A percentile compares a stretch with the other conserved stretches of the same genome.
Conservation (phyloP, 2,888 invertebrate species). For the Apodemia mormo region DNA sequence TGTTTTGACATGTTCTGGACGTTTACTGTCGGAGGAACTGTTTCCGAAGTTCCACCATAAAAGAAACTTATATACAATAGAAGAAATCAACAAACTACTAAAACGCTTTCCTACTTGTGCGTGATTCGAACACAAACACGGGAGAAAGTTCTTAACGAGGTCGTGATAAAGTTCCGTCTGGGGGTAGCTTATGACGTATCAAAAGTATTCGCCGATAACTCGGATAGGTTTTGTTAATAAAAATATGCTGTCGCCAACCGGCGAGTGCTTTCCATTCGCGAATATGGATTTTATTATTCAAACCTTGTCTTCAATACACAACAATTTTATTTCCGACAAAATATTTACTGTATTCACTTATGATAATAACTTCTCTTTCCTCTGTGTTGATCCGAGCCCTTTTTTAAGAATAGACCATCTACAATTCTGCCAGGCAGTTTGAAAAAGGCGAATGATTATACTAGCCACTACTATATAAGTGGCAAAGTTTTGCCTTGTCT, state of each 20-base stretch:
- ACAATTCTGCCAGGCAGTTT: too few species aligned
- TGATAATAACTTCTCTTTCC: too few species aligned
- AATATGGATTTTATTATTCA: too few species aligned
- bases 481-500: too few species aligned
- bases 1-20: slow-evolving; percentile 7
- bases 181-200: slow-evolving; percentile 14
- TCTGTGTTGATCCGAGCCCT: too few species aligned
- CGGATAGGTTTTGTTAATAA: neutral
- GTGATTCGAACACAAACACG: slow-evolving; percentile 17
- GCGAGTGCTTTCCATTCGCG: too few species aligned
- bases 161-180: slow-evolving; percentile 8
- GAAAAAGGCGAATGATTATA: too few species aligned
- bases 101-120: slow-evolving; percentile 14
- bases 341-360: too few species aligned
- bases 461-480: too few species aligned
- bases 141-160: slow-evolving; percentile 16
- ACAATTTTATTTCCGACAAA: too few species aligned
- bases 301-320: too few species aligned
- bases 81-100: slow-evolving; percentile 18
- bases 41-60: neutral
- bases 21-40: slow-evolving; percentile 1
- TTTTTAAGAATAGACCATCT: too few species aligned
- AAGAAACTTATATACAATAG: slow-evolving; percentile 16
- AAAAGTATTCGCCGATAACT: neutral
- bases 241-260: neutral